Percentiles rank a stretch among this genome's conserved stretches.
Evolutionary conservation across 2,888 invertebrate species (phyloP).

Genomic region (Corbicula japonica): DNA sequence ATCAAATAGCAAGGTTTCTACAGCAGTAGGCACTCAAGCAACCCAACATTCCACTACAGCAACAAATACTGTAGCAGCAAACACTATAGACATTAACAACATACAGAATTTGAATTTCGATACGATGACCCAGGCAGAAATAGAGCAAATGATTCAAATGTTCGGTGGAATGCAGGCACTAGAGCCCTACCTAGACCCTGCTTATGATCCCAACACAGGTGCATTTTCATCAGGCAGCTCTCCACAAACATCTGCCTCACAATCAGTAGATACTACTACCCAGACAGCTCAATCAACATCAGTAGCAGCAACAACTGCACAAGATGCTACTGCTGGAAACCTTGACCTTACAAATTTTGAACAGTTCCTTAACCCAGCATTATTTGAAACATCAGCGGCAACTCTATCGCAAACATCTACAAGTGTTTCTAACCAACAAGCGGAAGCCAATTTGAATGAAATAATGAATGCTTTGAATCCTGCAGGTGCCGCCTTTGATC

Average conservation of each 20-base stretch:
- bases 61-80: neutral
- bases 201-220: neutral
- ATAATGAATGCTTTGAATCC: conserved; percentile 33
- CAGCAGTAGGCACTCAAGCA: too few relatives aligned
- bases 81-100: too few relatives aligned
- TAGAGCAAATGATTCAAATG: conserved; percentile 34
- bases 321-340: neutral
- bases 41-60: neutral
- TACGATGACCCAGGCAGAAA: conserved; percentile 32
- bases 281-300: neutral
- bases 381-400: conserved; percentile 4
- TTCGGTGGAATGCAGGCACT: conserved; percentile 22
- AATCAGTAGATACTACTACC: neutral
- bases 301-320: neutral
- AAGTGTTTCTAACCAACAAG: conserved; percentile 18
- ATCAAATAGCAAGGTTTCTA: too few relatives aligned
- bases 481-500: neutral
- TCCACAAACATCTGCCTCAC: neutral
- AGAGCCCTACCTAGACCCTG: conserved; percentile 21
- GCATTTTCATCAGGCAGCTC: neutral
- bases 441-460: conserved; percentile 37
- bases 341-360: conserved; percentile 19
- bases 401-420: neutral
- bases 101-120: conserved; percentile 22
- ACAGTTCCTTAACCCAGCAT: conserved; percentile 31